Evolutionary conservation across 2,113 vertebrate genomes (phyloP), one percentile per base, ranked within the genome.

Genomic region (Leptosomus discolor): DNA sequence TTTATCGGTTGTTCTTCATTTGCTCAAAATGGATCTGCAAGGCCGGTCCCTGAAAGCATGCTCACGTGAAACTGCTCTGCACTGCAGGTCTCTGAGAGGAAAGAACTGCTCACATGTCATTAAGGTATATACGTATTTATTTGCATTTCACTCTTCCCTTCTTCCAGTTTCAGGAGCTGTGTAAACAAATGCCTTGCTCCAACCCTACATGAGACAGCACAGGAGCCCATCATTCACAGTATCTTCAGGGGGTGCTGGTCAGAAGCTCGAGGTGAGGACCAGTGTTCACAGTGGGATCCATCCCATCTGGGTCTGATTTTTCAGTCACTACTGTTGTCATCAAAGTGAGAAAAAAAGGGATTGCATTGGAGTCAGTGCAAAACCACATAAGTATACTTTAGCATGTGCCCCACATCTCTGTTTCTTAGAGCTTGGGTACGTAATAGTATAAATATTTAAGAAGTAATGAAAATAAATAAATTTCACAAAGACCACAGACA

Each of bases 1-100:
- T 86, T 41, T 92, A 81, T 65, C 68, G 37, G 45, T 94, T 97
- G 71, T 67, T 96, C 81, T 94, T 34, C 92, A 36, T 96, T 98
- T 96, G 71, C 84, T 94, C 90, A 90, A 90, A 88, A 70, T 36
- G 56, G 61, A 77, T 85, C 74, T 95, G 92, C 84, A 89, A 97
- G 94, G 87, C 53, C 89, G 95, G 56, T 54, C 61, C 65, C 79
- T 78, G 51, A 90, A 97, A 96, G 27, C 24, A 26, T 69, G 71
- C 70, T 92, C 78, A 43, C 41, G 1, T 75, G 50, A 76, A 97
- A 95, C n/a, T 82, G 69, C 43, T 60, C 34, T 60, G 9, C 2
- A 13, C 82, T 64, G 65, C 80, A 90, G 83, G 56, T 80, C 45
- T 88, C 7, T 2, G 54, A 60, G 71, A 78, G 64, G 94, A 93